phyloP scores from a whole-genome alignment of 2,888 invertebrate genomes.

The Abscondita cerata region DNA sequence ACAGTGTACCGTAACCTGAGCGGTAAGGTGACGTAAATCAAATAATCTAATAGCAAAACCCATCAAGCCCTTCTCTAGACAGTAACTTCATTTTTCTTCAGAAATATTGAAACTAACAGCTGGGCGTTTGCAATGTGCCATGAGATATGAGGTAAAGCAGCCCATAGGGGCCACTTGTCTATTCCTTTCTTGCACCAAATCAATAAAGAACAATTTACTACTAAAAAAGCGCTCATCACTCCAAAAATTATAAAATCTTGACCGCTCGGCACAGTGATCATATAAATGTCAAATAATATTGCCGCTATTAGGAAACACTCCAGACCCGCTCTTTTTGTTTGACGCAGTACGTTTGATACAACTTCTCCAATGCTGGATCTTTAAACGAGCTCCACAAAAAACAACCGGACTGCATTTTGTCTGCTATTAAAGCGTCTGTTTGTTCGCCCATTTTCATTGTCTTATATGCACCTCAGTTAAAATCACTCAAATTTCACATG shows the following conservation, averaged over 20 bases:
- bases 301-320: constrained; percentile 73
- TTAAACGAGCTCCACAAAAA: constrained; percentile 61
- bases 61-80: constrained; percentile 74
- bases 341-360: constrained; percentile 75
- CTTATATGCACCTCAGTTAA: neutral
- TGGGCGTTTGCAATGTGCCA: constrained; percentile 71
- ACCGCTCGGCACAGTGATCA: constrained; percentile 63
- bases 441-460: constrained; percentile 48
- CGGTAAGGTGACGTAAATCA: constrained; percentile 77
- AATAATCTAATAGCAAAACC: constrained; percentile 74
- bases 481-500: no score
- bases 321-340: constrained; percentile 74
- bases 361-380: constrained; percentile 69
- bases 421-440: constrained; percentile 47
- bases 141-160: constrained; percentile 68
- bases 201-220: constrained; percentile 55
- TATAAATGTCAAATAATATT: constrained; percentile 71
- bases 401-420: constrained; percentile 49
- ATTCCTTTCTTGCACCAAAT: constrained; percentile 54
- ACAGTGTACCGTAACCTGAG: constrained; percentile 70
- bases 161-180: constrained; percentile 59
- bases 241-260: constrained; percentile 56
- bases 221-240: constrained; percentile 55
- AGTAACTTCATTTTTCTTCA: constrained; percentile 65
- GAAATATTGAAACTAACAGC: constrained; percentile 67